Percentiles rank a stretch among this genome's conserved stretches.
phyloP scores from a whole-genome alignment of 2,113 vertebrate genomes.

The Bubo bubo region DNA sequence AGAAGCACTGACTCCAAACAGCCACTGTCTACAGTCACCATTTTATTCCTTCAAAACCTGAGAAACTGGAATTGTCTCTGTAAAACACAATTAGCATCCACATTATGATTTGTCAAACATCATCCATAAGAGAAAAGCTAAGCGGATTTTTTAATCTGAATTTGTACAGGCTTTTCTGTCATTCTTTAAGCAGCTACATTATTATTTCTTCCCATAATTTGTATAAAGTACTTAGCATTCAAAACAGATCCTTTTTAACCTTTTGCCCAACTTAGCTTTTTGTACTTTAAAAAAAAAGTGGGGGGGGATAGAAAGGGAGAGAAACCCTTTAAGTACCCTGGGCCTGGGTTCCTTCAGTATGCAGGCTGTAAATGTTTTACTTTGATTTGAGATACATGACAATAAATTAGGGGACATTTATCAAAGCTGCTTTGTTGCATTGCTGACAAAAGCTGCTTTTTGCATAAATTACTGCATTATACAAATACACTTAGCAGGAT shows the following conservation, averaged over 20 bases:
- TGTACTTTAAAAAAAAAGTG: not conserved
- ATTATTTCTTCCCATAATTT: constrained; percentile 58
- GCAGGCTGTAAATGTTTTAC: constrained; percentile 92
- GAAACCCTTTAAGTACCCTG: constrained; percentile 69
- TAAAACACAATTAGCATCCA: not conserved
- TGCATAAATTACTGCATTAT: constrained; percentile 91
- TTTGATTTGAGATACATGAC: constrained; percentile 95
- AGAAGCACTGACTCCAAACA: not conserved
- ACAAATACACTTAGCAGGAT: constrained; percentile 86
- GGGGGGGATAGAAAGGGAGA: constrained; percentile 43
- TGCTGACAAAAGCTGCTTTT: constrained; percentile 87
- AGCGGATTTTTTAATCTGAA: constrained; percentile 12
- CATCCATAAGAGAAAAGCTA: constrained; percentile 3
- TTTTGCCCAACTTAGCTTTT: constrained; percentile 81
- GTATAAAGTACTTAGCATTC: constrained; percentile 77
- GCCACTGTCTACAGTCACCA: fast-evolving
- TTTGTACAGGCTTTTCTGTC: constrained; percentile 8
- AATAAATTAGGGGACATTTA: constrained; percentile 95
- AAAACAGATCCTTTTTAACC: constrained; percentile 85
- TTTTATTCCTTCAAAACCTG: not conserved
- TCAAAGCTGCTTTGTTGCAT: constrained; percentile 88
- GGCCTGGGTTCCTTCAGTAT: constrained; percentile 88
- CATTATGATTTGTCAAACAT: not conserved
- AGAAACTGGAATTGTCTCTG: not conserved
- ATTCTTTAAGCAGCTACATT: constrained; percentile 17